Conservation (phyloP, 2,113 vertebrate species). For the Pseudolaguvia tuberculata region DNA sequence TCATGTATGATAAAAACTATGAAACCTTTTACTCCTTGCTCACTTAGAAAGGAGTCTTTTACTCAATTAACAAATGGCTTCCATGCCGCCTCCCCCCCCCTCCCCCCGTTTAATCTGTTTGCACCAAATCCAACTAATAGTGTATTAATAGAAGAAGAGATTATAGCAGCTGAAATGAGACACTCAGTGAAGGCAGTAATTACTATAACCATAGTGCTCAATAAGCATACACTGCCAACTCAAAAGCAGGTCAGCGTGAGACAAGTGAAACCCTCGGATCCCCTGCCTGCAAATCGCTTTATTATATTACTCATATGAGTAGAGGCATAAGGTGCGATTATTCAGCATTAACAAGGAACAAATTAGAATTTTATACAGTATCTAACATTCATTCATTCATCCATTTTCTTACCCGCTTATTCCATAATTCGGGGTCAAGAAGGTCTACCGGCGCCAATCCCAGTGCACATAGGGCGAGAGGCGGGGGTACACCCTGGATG, state of each 20-base stretch:
- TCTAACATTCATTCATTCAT: too few species aligned
- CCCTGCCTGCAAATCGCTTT: slow-evolving; percentile 31
- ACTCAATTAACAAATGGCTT: slow-evolving; percentile 68
- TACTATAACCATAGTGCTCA: slow-evolving; percentile 56
- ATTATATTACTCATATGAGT: slow-evolving; percentile 18
- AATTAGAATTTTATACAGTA: slow-evolving; percentile 4
- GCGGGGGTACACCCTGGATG: too few species aligned
- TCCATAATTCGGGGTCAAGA: too few species aligned
- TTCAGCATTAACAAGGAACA: slow-evolving; percentile 11
- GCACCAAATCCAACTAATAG: slow-evolving; percentile 63
- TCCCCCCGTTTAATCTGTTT: slow-evolving; percentile 68
- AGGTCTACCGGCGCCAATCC: too few species aligned
- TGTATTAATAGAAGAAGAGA: slow-evolving; percentile 56
- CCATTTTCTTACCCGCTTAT: too few species aligned
- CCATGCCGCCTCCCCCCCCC: slow-evolving; percentile 52
- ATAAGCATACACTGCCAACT: slow-evolving; percentile 41
- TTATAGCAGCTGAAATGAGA: slow-evolving; percentile 56
- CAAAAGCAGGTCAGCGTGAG: slow-evolving; percentile 57
- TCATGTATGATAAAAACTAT: slow-evolving; percentile 56
- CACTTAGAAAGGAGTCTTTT: slow-evolving; percentile 55
- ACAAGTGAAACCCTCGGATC: slow-evolving; percentile 42
- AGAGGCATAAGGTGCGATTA: slow-evolving; percentile 17
- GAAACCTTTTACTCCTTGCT: slow-evolving; percentile 53
- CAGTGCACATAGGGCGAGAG: too few species aligned
- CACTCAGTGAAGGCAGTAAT: slow-evolving; percentile 59